Evolutionary conservation across 2,888 invertebrate genomes (phyloP), one percentile per base, ranked within the genome.

Genomic region (Pyrrhia umbra): DNA sequence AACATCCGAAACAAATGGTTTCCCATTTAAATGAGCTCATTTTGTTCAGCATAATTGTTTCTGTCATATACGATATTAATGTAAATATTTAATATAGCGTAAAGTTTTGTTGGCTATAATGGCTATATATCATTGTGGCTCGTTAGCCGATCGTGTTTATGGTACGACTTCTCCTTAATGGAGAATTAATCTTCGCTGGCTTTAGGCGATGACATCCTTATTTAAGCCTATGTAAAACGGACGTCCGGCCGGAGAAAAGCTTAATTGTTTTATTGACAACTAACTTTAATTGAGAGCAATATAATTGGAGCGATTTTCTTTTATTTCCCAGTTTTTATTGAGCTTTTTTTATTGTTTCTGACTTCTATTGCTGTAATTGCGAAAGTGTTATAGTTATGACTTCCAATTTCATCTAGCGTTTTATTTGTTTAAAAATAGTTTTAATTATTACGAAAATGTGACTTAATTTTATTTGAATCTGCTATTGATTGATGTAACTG

Each of bases 191-290:
- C 88, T 85, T 83, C 68, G 57, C 64, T 66, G 73, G 85, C 86
- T 88, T 80, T 68, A 84, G 88, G 90, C 89, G 72, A 84, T 85
- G 86, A 83, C 90, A 88, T 90, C 88, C 86, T 86, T 81, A 82
- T 80, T 86, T 78, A 82, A 75, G 79, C 79, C 78, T 81, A 80
- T 85, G 82, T 85, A 82, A 84, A 81, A 84, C 92, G 90, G 92
- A 92, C 85, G 87, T 92, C 92, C 92, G 92, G 73, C 79, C 15
- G 71, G 88, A 85, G 91, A 91, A 90, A 91, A 89, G 85, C 72
- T 67, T 81, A 85, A 89, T 90, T 89, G 87, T 89, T 88, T 87
- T 87, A 89, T 84, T 82, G 69, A 68, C 75, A 80, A 75, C 65
- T 79, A 60, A 51, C 50, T 61, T 51, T 60, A 71, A 74, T 77